A percentile compares a stretch with the other conserved stretches of the same genome.
Evolutionary conservation across 2,888 invertebrate genomes (phyloP).

Genomic region (Polydrusus tereticollis): DNA sequence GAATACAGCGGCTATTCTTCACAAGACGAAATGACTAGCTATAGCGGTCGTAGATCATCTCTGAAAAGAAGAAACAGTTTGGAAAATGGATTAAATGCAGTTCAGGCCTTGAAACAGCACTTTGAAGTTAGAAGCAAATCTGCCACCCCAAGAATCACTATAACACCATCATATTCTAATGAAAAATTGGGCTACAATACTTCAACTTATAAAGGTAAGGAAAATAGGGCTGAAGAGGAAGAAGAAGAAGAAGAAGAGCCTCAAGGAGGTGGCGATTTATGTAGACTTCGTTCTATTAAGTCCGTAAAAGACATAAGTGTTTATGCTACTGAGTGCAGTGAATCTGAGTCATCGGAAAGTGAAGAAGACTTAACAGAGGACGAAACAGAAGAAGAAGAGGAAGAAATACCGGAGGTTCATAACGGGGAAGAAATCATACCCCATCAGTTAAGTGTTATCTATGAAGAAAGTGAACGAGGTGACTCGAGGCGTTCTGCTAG

Average conservation of each 20-base stretch:
- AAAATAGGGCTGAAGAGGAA: slow-evolving; percentile 56
- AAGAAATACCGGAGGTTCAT: slow-evolving; percentile 50
- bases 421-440: slow-evolving; percentile 63
- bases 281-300: slow-evolving; percentile 66
- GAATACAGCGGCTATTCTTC: slow-evolving; percentile 66
- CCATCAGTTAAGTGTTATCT: slow-evolving; percentile 72
- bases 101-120: slow-evolving; percentile 53
- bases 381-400: slow-evolving; percentile 61
- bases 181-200: slow-evolving; percentile 35
- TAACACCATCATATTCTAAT: slow-evolving; percentile 51
- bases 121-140: slow-evolving; percentile 49
- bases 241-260: slow-evolving; percentile 58
- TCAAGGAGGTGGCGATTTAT: slow-evolving; percentile 52
- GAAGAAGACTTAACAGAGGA: slow-evolving; percentile 53
- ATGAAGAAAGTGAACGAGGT: slow-evolving; percentile 72
- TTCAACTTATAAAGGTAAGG: slow-evolving; percentile 44
- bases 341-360: slow-evolving; percentile 54
- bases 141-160: slow-evolving; percentile 49
- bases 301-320: slow-evolving; percentile 71
- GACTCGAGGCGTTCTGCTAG: slow-evolving; percentile 59
- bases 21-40: slow-evolving; percentile 64
- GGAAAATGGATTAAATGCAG: slow-evolving; percentile 59
- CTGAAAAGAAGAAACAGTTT: slow-evolving; percentile 61
- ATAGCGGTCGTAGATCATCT: slow-evolving; percentile 37
- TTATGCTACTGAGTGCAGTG: slow-evolving; percentile 58